Base-by-base conservation (phyloP, 1,140 invertebrate genomes). In the Drosophila gunungcola region DNA sequence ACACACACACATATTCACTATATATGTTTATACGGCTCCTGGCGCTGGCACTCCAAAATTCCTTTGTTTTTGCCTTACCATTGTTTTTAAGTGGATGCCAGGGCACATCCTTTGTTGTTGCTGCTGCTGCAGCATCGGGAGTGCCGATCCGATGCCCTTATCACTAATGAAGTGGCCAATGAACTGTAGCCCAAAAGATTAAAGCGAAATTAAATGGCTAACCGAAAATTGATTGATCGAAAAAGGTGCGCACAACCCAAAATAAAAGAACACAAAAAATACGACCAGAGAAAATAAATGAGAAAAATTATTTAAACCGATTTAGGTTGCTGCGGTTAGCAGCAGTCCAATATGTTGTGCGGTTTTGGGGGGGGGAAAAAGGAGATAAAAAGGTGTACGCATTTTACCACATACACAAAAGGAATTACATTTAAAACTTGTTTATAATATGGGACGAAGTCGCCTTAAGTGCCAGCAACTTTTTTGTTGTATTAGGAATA, bases 91-190 rank as follows among this genome's bases (percentile, higher is more conserved):
- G 85, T 89, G 85, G 77, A 55, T 89, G 67, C 77, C 79, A 21
- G 16, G 62, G 72, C 70, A 83, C 60, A 79, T 88, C 75, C 80
- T 77, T 80, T 83, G 76, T 77, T 46, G 29, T 38, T 41, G n/a
- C 48, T 46, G 9, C 32, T 36, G 16, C 16, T 21, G 16, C 16
- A 21, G 16, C 16, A 21, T 21, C 16, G 16, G 16, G 16, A 21
- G 16, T 21, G 62, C 67, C 41, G 52, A 49, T 70, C 65, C 65
- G 52, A 70, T 70, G 41, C 55, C 83, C 84, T 85, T 84, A 84
- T 89, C 80, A 80, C 80, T 88, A 88, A 89, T 89, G 84, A 89
- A 89, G 80, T 88, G 84, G 84, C 84, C 84, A 84, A 89, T 88
- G 83, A 89, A 89, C 79, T 89, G 83, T 69, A 61, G 78, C 65